Base-by-base conservation (phyloP, 2,113 vertebrate genomes). In the Desmodus rotundus region DNA sequence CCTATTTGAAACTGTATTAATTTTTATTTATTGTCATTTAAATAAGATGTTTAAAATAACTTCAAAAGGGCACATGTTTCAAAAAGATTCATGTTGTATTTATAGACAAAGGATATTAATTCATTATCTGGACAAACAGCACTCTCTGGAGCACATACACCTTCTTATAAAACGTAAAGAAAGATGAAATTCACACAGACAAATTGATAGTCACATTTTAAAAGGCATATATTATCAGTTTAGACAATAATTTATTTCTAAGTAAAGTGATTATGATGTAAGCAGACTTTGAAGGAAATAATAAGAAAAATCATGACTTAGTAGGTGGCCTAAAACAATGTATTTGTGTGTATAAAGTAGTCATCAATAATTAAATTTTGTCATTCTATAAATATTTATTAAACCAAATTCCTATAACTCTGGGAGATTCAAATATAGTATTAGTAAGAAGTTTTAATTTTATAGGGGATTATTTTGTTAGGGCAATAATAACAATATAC, bases 71-170 rank as follows among this genome's bases (percentile, higher is more conserved):
- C 50, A 85, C 8, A 52, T 19, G 12, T 67, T 96, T 88, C 20
- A n/a, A 58, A 93, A 90, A 36, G 3, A 16, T 19, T 73, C 54
- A 61, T 72, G 43, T 84, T 65, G 43, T 68, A 65, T 91, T 88
- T 95, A 86, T 68, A 95, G 17, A n/a, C 41, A 94, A 91, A 86
- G 52, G 15, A 72, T 70, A 85, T 81, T 80, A 95, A 74, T 92
- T 93, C 31, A 80, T 96, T 95, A 85, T 85, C 54, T 90, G 38
- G 82, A 94, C 12, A 70, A 89, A 56, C 1, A 0, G 38, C 5
- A 24, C 50, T 76, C 61, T n/a, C 24, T 84, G 36, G 28, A 41
- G 8, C 7, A 86, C 10, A 52, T 73, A 38, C 7, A 74, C 2
- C 19, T 65, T 19, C 38, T 83, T 89, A 41, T 43, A 68, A 90